Percentiles rank a stretch among this genome's conserved stretches.
phyloP scores from a whole-genome alignment of 2,888 invertebrate species.

The Agrochola lota region DNA sequence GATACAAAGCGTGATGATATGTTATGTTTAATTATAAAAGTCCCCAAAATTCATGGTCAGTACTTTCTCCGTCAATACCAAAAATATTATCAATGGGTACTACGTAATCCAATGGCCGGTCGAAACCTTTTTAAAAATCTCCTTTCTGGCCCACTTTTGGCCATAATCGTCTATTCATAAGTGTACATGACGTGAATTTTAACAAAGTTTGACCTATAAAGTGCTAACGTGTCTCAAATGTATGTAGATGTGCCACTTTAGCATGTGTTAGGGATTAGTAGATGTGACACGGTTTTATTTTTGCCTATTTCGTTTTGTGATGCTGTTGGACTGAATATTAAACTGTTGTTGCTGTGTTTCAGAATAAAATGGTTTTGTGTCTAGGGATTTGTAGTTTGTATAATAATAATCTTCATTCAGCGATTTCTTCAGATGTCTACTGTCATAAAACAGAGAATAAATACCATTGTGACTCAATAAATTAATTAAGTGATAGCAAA shows the following conservation, averaged over 20 bases:
- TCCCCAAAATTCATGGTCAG: background rate
- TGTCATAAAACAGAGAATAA: background rate
- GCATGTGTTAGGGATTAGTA: constrained; percentile 38
- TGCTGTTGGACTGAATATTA: background rate
- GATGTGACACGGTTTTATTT: constrained; percentile 20
- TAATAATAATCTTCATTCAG: background rate
- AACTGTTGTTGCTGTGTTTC: background rate
- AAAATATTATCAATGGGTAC: constrained; percentile 32
- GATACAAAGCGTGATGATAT: no score
- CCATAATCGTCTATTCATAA: constrained; percentile 81
- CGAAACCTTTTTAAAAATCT: constrained; percentile 65
- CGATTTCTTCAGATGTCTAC: background rate
- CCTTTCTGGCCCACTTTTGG: constrained; percentile 78
- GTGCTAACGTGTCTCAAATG: constrained; percentile 57
- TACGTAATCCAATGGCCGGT: constrained; percentile 20
- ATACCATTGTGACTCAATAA: background rate
- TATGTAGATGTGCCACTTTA: constrained; percentile 47
- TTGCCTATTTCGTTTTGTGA: constrained; percentile 23
- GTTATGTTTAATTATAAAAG: background rate
- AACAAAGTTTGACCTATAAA: constrained; percentile 73
- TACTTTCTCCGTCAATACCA: constrained; percentile 20
- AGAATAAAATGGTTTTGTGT: background rate
- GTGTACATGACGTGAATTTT: constrained; percentile 77
- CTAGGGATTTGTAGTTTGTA: background rate
- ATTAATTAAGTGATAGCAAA: no score